A percentile compares a stretch with the other conserved stretches of the same genome.
phyloP scores from a whole-genome alignment of 2,113 vertebrate genomes.

The Oplegnathus fasciatus region DNA sequence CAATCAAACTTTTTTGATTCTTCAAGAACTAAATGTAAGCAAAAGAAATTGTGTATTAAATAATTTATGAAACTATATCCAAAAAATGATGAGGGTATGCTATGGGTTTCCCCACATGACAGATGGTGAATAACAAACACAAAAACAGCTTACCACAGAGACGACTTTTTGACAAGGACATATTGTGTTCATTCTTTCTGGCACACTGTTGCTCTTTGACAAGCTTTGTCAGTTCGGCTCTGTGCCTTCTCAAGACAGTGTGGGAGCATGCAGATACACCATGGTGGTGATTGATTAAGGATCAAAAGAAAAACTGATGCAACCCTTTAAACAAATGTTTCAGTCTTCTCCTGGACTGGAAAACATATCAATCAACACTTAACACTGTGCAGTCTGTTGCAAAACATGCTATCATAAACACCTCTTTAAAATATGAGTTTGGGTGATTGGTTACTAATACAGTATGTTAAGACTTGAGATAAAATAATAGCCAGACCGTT shows the following conservation, averaged over 20 bases:
- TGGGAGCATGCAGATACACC: neutral
- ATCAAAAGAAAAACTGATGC: neutral
- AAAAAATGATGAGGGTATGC: neutral
- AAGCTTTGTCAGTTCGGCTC: neutral
- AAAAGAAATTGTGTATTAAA: too few species aligned
- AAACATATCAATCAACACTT: too few species aligned
- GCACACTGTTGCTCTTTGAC: neutral
- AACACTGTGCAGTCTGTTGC: neutral
- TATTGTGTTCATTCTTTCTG: neutral
- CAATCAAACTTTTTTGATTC: neutral
- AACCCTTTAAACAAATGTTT: neutral
- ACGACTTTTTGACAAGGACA: neutral
- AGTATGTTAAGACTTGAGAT: neutral
- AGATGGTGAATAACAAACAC: neutral
- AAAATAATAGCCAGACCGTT: neutral
- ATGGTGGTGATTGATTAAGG: too few species aligned
- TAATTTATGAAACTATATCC: neutral
- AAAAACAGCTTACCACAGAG: too few species aligned
- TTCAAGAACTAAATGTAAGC: neutral
- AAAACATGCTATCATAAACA: neutral
- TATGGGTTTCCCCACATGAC: neutral
- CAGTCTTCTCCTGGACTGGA: neutral
- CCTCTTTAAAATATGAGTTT: neutral
- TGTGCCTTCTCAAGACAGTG: neutral
- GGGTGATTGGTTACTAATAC: neutral